Conservation (phyloP, 1,140 invertebrate genomes). For the Pachypeltis micranthus region DNA sequence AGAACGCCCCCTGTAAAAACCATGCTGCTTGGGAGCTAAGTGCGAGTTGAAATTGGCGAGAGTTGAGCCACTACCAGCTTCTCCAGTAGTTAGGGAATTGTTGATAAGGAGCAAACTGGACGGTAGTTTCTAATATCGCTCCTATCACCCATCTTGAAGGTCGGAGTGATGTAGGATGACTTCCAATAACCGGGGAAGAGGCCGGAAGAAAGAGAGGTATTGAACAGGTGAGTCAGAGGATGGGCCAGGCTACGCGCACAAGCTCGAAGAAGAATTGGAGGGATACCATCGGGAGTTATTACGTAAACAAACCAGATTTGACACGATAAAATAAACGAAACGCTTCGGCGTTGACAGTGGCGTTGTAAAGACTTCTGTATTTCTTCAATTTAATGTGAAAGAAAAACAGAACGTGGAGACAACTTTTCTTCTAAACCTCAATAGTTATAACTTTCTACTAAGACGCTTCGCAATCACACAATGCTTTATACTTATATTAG, state of each 20-base stretch:
- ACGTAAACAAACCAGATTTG: neutral
- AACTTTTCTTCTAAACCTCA: too few relatives aligned
- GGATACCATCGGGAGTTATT: neutral
- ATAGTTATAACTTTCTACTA: too few relatives aligned
- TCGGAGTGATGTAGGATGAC: neutral
- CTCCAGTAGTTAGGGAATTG: neutral
- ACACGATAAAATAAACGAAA: too few relatives aligned
- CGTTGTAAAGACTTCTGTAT: too few relatives aligned
- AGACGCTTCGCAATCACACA: too few relatives aligned
- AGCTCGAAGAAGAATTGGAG: neutral
- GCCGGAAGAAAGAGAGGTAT: neutral
- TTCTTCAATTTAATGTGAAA: too few relatives aligned
- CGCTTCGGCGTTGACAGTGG: too few relatives aligned
- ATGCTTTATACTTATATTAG: too few relatives aligned
- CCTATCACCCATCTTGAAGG: neutral
- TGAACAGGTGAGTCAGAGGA: neutral
- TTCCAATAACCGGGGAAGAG: neutral
- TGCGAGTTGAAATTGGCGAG: too few relatives aligned
- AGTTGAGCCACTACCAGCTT: neutral
- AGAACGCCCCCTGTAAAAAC: too few relatives aligned
- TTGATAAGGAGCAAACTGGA: neutral
- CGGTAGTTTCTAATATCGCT: neutral
- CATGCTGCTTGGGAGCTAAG: too few relatives aligned
- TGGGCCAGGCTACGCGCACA: neutral
- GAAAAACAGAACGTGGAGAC: too few relatives aligned